Conservation (phyloP, 2,888 invertebrate species). For the Drosophila anceps region DNA sequence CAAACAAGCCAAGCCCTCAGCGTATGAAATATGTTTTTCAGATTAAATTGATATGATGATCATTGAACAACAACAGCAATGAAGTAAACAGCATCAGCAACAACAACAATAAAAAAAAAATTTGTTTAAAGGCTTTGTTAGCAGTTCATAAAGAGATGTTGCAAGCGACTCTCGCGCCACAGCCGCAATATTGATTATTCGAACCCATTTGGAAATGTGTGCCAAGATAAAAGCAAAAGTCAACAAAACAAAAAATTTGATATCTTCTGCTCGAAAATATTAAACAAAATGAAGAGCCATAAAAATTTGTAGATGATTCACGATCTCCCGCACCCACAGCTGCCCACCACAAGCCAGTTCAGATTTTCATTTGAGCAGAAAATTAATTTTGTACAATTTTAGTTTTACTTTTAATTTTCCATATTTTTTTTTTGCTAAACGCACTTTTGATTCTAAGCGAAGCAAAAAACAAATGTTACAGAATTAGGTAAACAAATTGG, state of each 20-base stretch:
- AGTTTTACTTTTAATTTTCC: too few relatives aligned
- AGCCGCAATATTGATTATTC: slow-evolving; percentile 47
- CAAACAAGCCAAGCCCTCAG: slow-evolving; percentile 4
- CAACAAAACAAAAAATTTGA: slow-evolving; percentile 57
- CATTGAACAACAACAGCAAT: slow-evolving; percentile 25
- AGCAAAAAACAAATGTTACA: background rate
- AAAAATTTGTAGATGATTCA: slow-evolving; percentile 35
- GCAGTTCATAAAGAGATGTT: slow-evolving; percentile 51
- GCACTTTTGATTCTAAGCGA: background rate
- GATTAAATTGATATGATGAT: slow-evolving; percentile 20
- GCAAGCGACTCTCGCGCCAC: slow-evolving; percentile 25
- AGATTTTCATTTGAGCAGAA: background rate
- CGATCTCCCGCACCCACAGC: background rate
- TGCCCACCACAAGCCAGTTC: background rate
- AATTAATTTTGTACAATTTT: background rate
- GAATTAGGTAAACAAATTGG: background rate
- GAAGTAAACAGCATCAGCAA: slow-evolving; percentile 28
- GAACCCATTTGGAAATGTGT: slow-evolving; percentile 47
- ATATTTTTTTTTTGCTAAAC: background rate
- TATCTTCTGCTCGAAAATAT: slow-evolving; percentile 15
- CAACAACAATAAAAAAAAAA: slow-evolving; percentile 26
- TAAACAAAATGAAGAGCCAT: slow-evolving; percentile 39
- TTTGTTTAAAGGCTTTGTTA: slow-evolving; percentile 65
- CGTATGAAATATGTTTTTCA: slow-evolving; percentile 4
- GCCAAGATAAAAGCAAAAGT: slow-evolving; percentile 56